Evolutionary conservation across 30 jellyfish, hydroid and myxozoan genomes (phyloP).

Genomic region (Morbakka virulenta): DNA sequence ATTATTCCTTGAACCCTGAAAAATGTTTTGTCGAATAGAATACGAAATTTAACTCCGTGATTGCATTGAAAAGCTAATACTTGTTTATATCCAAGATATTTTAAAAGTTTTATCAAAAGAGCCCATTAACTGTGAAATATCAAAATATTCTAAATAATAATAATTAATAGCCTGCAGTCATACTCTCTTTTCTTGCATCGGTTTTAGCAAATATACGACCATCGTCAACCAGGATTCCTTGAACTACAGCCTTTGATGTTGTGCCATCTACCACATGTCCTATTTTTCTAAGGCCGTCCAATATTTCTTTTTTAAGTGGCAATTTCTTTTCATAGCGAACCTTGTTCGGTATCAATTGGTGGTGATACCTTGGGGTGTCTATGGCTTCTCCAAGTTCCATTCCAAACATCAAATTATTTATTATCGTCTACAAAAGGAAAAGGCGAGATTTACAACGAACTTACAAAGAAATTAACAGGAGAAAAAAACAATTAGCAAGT

Average conservation of each 20-base stretch:
- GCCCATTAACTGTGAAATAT: too few relatives aligned
- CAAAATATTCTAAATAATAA: too few relatives aligned
- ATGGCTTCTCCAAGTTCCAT: slow-evolving; percentile 83
- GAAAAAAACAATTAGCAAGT: too few relatives aligned
- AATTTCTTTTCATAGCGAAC: slow-evolving; percentile 27
- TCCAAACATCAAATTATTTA: slow-evolving; percentile 63
- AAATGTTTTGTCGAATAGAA: too few relatives aligned
- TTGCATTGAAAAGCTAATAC: too few relatives aligned
- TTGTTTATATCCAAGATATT: too few relatives aligned
- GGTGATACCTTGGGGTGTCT: slow-evolving; percentile 77
- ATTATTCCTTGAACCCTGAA: too few relatives aligned
- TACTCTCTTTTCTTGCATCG: slow-evolving; percentile 86
- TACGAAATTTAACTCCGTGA: too few relatives aligned
- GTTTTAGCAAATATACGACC: slow-evolving; percentile 73
- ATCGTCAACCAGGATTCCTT: slow-evolving; percentile 67
- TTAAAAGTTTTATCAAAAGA: too few relatives aligned
- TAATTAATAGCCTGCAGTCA: slow-evolving; percentile 83
- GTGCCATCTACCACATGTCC: slow-evolving; percentile 62
- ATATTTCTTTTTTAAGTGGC: slow-evolving; percentile 14
- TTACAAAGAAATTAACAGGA: neutral
- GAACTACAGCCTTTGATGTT: slow-evolving; percentile 56
- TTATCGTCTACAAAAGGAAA: slow-evolving; percentile 53
- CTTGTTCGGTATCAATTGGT: slow-evolving; percentile 90
- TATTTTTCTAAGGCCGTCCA: slow-evolving; percentile 56
- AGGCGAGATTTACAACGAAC: neutral